Base-by-base conservation (phyloP, 2,797 vertebrate genomes). In the Centroberyx gerrardi region DNA sequence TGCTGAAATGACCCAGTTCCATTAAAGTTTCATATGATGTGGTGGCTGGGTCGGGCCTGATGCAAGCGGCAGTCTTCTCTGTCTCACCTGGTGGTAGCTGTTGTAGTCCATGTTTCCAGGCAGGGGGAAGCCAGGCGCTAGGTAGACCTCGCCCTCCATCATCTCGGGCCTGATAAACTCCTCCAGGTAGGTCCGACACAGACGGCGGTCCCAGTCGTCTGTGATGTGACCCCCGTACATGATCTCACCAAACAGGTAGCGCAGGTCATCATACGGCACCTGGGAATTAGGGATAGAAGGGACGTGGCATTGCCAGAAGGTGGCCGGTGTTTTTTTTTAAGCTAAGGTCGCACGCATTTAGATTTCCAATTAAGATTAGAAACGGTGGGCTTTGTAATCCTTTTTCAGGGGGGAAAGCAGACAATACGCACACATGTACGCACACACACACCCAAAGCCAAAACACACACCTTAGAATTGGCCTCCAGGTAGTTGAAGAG, bases 141-240 rank as follows among this genome's bases (percentile, higher is more conserved):
- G 93, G 40, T 62, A 84, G 48, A 97, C 82, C 46, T 97, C 97
- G 71, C 97, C 97, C 81, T 97, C 97, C 90, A 98, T 88, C 96
- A 99, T 97, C 92, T 98, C 97, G 0, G 96, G 95, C 72, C 94
- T 96, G 76, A 99, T 96, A 55, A 94, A 98, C 91, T 99, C 98
- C 67, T 97, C 96, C 88, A 99, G 89, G 78, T 99, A 99, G 0
- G 96, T 97, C 64, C 87, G 95, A 86, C 98, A 99, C 60, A 99
- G 96, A 3, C 96, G 87, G 48, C 97, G 95, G 93, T 99, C 98
- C 98, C 97, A 99, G 89, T 98, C 96, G 0, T 99, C 98, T 0
- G 97, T 99, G 88, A 99, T 99, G 90, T 99, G 98, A 27, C 98
- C 98, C 42, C 98, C 97, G 0, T 98, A 99, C 98, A 99, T 97